Base-by-base conservation (phyloP, 2,797 vertebrate species). In the Astyanax mexicanus region DNA sequence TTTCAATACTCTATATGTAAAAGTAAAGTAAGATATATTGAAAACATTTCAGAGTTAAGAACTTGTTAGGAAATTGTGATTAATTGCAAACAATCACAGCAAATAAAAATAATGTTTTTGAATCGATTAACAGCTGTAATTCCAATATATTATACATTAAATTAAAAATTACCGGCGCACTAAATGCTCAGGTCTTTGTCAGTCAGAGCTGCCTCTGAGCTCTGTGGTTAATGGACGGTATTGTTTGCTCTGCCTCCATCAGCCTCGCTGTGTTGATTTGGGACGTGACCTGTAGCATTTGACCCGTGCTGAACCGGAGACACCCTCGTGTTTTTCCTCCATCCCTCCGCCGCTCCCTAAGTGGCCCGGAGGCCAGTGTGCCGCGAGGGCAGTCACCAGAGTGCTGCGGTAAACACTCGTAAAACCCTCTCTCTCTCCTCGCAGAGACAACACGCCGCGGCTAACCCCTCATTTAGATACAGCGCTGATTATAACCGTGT, bases 251-350 rank as follows among this genome's bases (percentile, higher is more conserved):
- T 77, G 68, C 49, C 54, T 69, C 58, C 37, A 13, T 62, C 62
- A 74, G 69, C 72, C 67, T 77, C 65, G 73, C 15, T 73, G 51
- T 79, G 80, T 78, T 84, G 83, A 81, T 74, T 66, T 80, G 77
- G 47, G 32, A 62, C 40, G 45, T 79, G 81, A 78, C 76, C 75
- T 79, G 61, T 67, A 44, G 69, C 69, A 75, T 72, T 51, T 81
- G 76, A 82, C 76, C 62, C 57, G 27, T 64, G 61, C 61, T 77
- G 78, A 80, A 80, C 65, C 61, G 40, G 69, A 80, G 77, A 81
- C 79, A 77, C 79, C 57, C 62, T 29, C 38, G 55, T 79, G 83
- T 81, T 83, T 81, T 77, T 44, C 74, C 81, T 79, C 81, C 72
- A 72, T 49, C 42, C 77, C 71, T 2, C 51, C 11, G 5, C 37